A percentile compares a stretch with the other conserved stretches of the same genome.
These are phyloP conservation scores for Porites rus DNA, from an alignment of 92 coral and sea anemone species.

Conservation along the genomic window DNA sequence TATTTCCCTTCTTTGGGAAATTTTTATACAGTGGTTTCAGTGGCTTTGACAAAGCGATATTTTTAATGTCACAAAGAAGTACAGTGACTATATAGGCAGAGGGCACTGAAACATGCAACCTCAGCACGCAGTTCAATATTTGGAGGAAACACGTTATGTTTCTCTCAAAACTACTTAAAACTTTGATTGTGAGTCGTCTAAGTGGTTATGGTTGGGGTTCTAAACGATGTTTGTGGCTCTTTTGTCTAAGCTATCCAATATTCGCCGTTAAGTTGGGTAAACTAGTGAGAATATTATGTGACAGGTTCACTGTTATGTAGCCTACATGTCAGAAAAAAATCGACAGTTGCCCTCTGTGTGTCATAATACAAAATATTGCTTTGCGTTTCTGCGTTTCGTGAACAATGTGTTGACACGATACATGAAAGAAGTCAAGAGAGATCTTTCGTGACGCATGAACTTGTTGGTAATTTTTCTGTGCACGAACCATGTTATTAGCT, in stretches of 20 bases:
- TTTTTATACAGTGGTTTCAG: conserved; percentile 2
- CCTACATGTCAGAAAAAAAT: neutral
- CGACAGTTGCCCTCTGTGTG: conserved; percentile 1
- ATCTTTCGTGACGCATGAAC: conserved; percentile 44
- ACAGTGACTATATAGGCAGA: conserved; percentile 21
- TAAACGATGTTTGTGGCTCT: conserved; percentile 43
- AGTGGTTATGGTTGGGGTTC: conserved; percentile 40
- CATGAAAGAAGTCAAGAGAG: neutral
- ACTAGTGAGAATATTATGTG: conserved; percentile 14
- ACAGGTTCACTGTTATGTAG: conserved; percentile 1
- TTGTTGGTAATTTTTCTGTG: conserved; percentile 23
- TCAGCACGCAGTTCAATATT: conserved; percentile 47
- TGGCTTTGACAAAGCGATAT: conserved; percentile 9
- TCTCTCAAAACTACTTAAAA: conserved; percentile 48
- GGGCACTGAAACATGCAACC: conserved; percentile 44
- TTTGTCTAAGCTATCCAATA: conserved; percentile 49
- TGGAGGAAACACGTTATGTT: conserved; percentile 38
- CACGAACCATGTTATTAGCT: conserved; percentile 27
- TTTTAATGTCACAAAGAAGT: conserved; percentile 37
- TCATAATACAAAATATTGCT: neutral
- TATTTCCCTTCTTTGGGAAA: conserved; percentile 11
- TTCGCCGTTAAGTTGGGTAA: conserved; percentile 21
- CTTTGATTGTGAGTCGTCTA: conserved; percentile 45
- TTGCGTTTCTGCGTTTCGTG: conserved; percentile 34
- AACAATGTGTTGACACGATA: conserved; percentile 21